Base-by-base conservation (phyloP, 2,888 invertebrate genomes). In the Exocentrus adspersus region DNA sequence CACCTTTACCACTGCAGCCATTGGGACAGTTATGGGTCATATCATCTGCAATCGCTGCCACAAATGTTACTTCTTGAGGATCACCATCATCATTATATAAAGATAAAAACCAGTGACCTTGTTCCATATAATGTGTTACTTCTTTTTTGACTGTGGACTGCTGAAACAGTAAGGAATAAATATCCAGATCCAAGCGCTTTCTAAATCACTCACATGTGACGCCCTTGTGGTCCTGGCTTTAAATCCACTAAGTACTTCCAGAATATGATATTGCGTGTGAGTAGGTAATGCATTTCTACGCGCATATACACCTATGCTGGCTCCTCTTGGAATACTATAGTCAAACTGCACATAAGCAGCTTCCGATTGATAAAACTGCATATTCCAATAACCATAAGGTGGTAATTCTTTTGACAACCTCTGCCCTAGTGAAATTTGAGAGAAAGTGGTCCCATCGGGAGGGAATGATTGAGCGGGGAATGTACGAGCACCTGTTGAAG, bases 11-110 rank as follows among this genome's bases (percentile, higher is more conserved):
- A 71, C 94, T 94, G 82, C 99, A 99, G 51, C 97, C 95, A 77
- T 94, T 95, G 6, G 96, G 96, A 83, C 98, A 98, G 81, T 94
- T 94, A 81, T 94, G 93, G 20, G 94, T 95, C 94, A 95, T 94
- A 79, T 95, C 95, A 79, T 94, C 94, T 53, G 94, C 94, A 60
- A 94, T 88, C 56, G 90, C 88, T 2, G 94, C 94, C 65, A 92
- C 89, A 79, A 95, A 93, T 17, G 92, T 89, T 58, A 95, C 89
- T 83, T 94, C 94, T 80, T 94, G 94, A 9, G 92, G 90, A 82
- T 95, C 94, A 24, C 94, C 94, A 77, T 95, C 94, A 81, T 98
- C 98, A 82, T 98, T 98, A 85, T 97, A 96, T 7, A 98, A 84
- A 12, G 95, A 95, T 51, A 98, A 85, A 82, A 96, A 97, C 97